Percentiles rank a stretch among this genome's conserved stretches.
Evolutionary conservation across 2,797 vertebrate species (phyloP).

Genomic region (Tenualosa thibaudeaui): DNA sequence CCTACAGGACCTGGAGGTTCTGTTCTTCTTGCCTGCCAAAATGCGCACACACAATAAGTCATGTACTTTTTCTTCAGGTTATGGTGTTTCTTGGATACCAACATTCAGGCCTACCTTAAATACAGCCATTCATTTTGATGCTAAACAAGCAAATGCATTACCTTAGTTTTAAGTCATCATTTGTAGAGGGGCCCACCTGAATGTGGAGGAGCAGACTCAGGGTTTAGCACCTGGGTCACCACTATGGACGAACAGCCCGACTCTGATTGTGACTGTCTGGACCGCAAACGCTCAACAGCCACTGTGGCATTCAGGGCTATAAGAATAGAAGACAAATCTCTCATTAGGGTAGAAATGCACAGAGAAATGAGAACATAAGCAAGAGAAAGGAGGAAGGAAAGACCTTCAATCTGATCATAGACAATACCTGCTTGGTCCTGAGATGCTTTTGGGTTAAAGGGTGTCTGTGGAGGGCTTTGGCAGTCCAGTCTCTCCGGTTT

Average conservation of each 20-base stretch:
- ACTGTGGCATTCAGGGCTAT: constrained; percentile 84
- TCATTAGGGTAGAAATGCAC: neutral
- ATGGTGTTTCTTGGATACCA: neutral
- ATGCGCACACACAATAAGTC: neutral
- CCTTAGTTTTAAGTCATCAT: neutral
- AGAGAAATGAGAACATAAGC: neutral
- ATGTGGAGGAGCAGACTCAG: constrained; percentile 55
- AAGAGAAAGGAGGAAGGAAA: neutral
- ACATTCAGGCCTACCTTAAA: neutral
- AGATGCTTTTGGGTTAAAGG: constrained; percentile 53
- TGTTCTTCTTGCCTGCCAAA: constrained; percentile 62
- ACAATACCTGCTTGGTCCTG: constrained; percentile 68
- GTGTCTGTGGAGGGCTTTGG: constrained; percentile 53
- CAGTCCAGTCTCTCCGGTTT: neutral
- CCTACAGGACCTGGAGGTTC: constrained; percentile 58
- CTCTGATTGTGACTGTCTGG: constrained; percentile 63
- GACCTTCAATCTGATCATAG: neutral
- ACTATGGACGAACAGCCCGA: constrained; percentile 51
- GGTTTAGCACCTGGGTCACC: constrained; percentile 80
- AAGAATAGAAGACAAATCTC: constrained; percentile 28
- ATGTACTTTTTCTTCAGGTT: neutral
- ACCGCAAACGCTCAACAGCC: constrained; percentile 73
- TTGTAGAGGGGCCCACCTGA: constrained; percentile 55
- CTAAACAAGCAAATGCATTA: neutral
- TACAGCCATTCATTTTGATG: neutral